Evolutionary conservation across 2,888 invertebrate species (phyloP).

Genomic region (Nysson spinosus): DNA sequence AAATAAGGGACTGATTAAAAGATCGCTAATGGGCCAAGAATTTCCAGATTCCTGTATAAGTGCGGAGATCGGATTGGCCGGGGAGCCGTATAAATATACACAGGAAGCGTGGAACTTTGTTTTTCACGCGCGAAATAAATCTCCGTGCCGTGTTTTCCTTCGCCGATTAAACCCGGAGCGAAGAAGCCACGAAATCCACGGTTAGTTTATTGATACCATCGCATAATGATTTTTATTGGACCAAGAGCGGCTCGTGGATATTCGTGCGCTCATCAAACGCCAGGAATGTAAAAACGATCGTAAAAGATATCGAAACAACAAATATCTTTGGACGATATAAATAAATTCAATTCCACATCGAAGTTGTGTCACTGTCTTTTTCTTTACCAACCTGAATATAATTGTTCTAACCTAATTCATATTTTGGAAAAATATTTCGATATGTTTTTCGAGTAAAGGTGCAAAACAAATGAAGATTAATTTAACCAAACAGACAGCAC

Average conservation of each 20-base stretch:
- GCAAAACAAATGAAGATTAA: conserved; percentile 26
- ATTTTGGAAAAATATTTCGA: background rate
- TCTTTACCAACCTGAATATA: too few species aligned
- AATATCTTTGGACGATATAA: too few species aligned
- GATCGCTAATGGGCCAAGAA: conserved; percentile 6
- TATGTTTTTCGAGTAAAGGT: background rate
- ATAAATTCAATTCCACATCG: too few species aligned
- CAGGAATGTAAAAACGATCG: too few species aligned
- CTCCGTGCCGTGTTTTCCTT: conserved; percentile 5
- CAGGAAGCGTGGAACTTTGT: conserved; percentile 28
- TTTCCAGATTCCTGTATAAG: conserved; percentile 15
- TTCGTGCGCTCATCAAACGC: too few species aligned
- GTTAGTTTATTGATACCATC: too few species aligned
- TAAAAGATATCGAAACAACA: too few species aligned
- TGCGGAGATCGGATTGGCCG: conserved; percentile 27
- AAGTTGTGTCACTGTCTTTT: too few species aligned
- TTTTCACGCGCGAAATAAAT: conserved; percentile 22
- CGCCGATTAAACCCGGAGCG: too few species aligned
- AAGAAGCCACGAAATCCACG: too few species aligned
- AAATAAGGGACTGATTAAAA: background rate
- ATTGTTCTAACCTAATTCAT: too few species aligned
- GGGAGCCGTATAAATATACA: conserved; percentile 43
- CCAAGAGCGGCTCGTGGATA: too few species aligned
- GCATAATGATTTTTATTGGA: background rate
- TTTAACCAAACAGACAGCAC: conserved; percentile 20